phyloP scores from a whole-genome alignment of 2,797 vertebrate genomes.

The Cynopterus sphinx region DNA sequence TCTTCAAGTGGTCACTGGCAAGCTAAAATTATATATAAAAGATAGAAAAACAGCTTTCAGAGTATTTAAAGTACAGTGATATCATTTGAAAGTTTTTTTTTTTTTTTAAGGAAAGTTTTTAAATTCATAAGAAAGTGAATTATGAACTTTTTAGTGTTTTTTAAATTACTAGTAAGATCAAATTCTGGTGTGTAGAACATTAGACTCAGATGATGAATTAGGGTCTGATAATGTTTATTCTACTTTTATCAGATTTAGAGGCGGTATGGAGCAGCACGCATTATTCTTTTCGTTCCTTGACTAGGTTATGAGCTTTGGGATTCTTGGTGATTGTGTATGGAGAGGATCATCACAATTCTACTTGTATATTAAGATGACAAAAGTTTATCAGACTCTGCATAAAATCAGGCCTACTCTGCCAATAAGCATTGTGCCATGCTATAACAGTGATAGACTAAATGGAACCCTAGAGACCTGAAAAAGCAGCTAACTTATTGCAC shows the following conservation, averaged over 20 bases:
- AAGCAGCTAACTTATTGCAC: not conserved
- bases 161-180: slow-evolving; percentile 21
- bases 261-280: not conserved
- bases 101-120: slow-evolving; percentile 34
- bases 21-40: not conserved
- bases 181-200: not conserved
- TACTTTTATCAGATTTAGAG: not conserved
- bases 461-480: not conserved
- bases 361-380: not conserved
- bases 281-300: not conserved
- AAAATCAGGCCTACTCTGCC: not conserved
- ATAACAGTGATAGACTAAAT: not conserved
- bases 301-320: not conserved
- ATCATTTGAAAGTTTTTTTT: not conserved
- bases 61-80: not conserved
- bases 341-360: not conserved
- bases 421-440: not conserved
- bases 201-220: not conserved
- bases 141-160: not conserved
- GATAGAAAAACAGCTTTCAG: not conserved
- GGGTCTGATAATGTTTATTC: not conserved
- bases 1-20: not conserved
- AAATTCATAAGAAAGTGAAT: not conserved
- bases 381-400: not conserved
- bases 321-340: not conserved